phyloP scores from a whole-genome alignment of 2,888 invertebrate species.

The Caenorhabditis doughertyi region DNA sequence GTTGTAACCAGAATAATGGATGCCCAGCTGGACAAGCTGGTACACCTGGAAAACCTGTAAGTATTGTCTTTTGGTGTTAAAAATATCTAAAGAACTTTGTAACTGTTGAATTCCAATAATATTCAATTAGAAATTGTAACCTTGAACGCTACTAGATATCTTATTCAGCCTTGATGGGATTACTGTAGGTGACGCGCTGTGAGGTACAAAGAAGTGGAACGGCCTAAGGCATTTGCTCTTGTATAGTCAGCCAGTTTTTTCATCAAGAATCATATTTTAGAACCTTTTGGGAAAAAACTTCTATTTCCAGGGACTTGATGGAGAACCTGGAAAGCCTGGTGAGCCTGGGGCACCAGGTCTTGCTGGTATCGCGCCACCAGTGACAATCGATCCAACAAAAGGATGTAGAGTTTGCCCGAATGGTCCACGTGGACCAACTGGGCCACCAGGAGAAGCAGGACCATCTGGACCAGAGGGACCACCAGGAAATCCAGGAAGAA shows the following conservation, averaged over 20 bases:
- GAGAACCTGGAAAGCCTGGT: constrained; percentile 73
- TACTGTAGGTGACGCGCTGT: background rate
- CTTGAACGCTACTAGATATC: too few relatives aligned
- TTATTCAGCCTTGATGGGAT: background rate
- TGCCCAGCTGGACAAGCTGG: constrained; percentile 76
- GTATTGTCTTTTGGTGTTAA: too few relatives aligned
- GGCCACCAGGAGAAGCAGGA: constrained; percentile 77
- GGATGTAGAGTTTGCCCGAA: constrained; percentile 79
- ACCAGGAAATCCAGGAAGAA: constrained; percentile 74
- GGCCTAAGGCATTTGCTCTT: background rate
- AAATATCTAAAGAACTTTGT: too few relatives aligned
- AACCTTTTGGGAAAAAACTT: background rate
- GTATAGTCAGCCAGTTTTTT: background rate
- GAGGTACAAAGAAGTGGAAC: constrained; percentile 1
- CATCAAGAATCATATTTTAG: too few relatives aligned
- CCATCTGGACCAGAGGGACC: constrained; percentile 75
- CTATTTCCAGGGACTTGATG: constrained; percentile 69
- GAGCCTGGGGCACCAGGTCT: constrained; percentile 76
- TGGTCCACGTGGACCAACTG: constrained; percentile 79
- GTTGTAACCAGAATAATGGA: constrained; percentile 73
- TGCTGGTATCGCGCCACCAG: constrained; percentile 79
- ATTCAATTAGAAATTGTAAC: background rate
- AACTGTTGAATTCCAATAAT: too few relatives aligned
- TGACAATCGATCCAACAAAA: constrained; percentile 76
- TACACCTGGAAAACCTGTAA: constrained; percentile 71